Evolutionary conservation across 2,888 invertebrate genomes (phyloP).

Genomic region (Dysmachus trigonus): DNA sequence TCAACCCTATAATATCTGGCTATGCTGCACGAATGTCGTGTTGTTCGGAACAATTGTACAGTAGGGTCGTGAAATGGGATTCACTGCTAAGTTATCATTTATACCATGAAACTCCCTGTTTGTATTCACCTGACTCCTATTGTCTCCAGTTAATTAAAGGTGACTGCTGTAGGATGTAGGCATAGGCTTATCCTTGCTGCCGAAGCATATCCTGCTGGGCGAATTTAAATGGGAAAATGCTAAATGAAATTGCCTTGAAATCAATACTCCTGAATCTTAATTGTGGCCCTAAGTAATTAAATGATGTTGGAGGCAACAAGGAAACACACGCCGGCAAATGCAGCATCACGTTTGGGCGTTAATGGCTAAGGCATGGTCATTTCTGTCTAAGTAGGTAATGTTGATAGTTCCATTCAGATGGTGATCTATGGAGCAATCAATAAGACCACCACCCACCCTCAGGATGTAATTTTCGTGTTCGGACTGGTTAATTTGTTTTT

Average conservation of each 20-base stretch:
- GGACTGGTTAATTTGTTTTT: neutral
- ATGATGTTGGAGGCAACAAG: neutral
- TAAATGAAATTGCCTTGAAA: neutral
- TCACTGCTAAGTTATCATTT: neutral
- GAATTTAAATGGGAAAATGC: neutral
- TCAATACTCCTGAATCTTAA: conserved; percentile 12
- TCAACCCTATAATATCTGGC: neutral
- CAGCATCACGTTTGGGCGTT: neutral
- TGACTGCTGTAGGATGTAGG: neutral
- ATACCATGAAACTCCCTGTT: neutral
- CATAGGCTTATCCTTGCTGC: neutral
- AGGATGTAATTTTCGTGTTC: neutral
- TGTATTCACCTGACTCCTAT: neutral
- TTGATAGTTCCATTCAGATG: neutral
- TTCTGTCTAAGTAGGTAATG: neutral
- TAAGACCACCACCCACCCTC: neutral
- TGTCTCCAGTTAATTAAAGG: neutral
- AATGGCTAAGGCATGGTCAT: neutral
- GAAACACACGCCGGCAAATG: neutral
- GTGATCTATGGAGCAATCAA: neutral
- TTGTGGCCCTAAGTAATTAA: conserved; percentile 6
- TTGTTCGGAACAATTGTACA: neutral
- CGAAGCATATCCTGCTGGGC: neutral
- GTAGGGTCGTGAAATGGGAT: neutral
- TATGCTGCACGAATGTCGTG: neutral